Conservation (phyloP, 2,797 vertebrate genomes). For the Pseudochromis fuscus region DNA sequence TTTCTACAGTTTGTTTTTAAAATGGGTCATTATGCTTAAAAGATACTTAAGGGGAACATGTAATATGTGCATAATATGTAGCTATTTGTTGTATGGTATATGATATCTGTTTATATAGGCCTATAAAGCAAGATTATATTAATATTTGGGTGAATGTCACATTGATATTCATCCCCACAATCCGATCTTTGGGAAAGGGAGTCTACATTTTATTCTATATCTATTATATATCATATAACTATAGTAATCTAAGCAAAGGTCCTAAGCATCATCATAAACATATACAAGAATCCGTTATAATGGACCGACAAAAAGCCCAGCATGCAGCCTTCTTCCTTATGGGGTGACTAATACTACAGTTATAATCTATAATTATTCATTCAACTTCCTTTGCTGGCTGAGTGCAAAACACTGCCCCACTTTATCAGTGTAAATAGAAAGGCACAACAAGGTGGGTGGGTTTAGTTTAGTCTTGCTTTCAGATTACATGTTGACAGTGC, state of each 20-base stretch:
- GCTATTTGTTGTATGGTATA: neutral
- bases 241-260: too few species aligned
- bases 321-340: neutral
- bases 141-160: neutral
- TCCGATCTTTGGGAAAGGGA: slow-evolving; percentile 4
- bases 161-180: slow-evolving; percentile 6
- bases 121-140: neutral
- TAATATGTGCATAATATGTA: neutral
- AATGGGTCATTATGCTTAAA: too few species aligned
- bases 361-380: slow-evolving; percentile 8
- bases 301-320: neutral
- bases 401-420: slow-evolving; percentile 7
- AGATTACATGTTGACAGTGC: slow-evolving; percentile 35
- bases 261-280: too few species aligned
- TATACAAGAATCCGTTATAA: too few species aligned
- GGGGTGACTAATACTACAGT: slow-evolving; percentile 44
- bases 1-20: too few species aligned
- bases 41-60: too few species aligned
- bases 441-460: slow-evolving; percentile 29
- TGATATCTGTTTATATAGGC: neutral
- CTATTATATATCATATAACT: too few species aligned
- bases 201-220: too few species aligned
- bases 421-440: slow-evolving; percentile 52
- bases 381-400: slow-evolving; percentile 1
- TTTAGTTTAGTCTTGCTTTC: slow-evolving; percentile 27